Conservation (phyloP, 23 tunicate species). For the Aplidium turbinatum region DNA sequence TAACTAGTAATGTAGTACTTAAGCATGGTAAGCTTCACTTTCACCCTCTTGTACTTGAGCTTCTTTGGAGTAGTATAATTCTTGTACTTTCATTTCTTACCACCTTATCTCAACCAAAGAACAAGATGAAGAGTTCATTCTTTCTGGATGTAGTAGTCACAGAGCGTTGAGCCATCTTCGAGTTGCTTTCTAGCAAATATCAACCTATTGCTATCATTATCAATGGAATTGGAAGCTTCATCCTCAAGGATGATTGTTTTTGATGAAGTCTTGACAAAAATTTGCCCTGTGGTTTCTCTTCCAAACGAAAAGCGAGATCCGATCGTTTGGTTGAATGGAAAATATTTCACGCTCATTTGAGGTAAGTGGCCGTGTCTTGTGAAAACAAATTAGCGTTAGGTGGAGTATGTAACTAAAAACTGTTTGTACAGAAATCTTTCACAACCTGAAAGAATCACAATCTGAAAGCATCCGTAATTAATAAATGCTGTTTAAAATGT, state of each 20-base stretch:
- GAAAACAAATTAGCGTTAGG: too few relatives aligned
- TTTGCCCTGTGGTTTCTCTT: too few relatives aligned
- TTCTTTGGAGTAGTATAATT: slow-evolving; percentile 99
- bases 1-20: slow-evolving; percentile 82
- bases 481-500: too few relatives aligned
- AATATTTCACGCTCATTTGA: too few relatives aligned
- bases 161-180: slow-evolving; percentile 98
- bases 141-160: slow-evolving; percentile 97
- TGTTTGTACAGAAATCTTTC: too few relatives aligned
- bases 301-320: too few relatives aligned
- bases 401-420: too few relatives aligned
- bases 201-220: slow-evolving; percentile 27
- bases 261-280: neutral
- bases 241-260: neutral
- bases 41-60: slow-evolving; percentile 97
- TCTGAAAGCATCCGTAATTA: too few relatives aligned
- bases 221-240: neutral
- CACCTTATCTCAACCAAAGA: slow-evolving; percentile 94
- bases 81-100: slow-evolving; percentile 99
- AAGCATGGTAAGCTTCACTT: slow-evolving; percentile 94
- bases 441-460: too few relatives aligned
- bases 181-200: slow-evolving; percentile 91
- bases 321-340: too few relatives aligned
- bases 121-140: slow-evolving; percentile 94
- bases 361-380: too few relatives aligned